Evolutionary conservation across 2,113 vertebrate species (phyloP), one percentile per base, ranked within the genome.

Genomic region (Platysternon megacephalum): DNA sequence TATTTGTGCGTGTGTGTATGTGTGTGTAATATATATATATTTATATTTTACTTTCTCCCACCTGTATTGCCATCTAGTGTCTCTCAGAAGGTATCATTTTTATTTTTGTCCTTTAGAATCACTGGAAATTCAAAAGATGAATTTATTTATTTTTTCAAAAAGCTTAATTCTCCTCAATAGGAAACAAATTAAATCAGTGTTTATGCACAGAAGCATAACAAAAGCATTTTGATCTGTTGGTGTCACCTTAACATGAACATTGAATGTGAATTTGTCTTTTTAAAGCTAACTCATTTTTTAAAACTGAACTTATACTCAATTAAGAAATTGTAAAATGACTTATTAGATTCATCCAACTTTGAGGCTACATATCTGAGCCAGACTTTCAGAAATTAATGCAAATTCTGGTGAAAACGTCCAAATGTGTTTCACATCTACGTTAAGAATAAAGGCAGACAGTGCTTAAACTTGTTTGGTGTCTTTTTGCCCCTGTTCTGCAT

Each of bases 51-150:
- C 22, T 81, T 79, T 46, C 26, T 93, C 21, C 78, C 22, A 0
- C 35, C 0, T 61, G 29, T 94, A 87, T 90, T 1, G 95, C 96
- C 96, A 95, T 94, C 96, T 82, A 42, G 95, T 0, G 96, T 92
- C 83, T 85, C 1, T 1, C 35, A 29, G 76, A 0, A 1, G 11
- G 4, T 14, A 32, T 21, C 49, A 74, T 93, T 74, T n/a, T 58
- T 51, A 28, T 49, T 8, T 8, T 19, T 21, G 49, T 3, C 11
- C 0, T 2, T 32, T 29, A 39, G 14, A 84, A 48, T 44, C 51
- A 0, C 2, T 82, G 0, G 17, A 56, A 51, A 26, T 84, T 72
- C 29, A 56, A 21, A 85, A 87, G 28, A 0, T 17, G 3, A 79
- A 1, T 5, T 89, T 49, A 1, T 56, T 5, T 68, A 0, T 17